These are phyloP conservation scores for Hemicentrotus pulcherrimus DNA, from an alignment of 35 echinoderm and acorn worm genomes.

Conservation along the genomic window DNA sequence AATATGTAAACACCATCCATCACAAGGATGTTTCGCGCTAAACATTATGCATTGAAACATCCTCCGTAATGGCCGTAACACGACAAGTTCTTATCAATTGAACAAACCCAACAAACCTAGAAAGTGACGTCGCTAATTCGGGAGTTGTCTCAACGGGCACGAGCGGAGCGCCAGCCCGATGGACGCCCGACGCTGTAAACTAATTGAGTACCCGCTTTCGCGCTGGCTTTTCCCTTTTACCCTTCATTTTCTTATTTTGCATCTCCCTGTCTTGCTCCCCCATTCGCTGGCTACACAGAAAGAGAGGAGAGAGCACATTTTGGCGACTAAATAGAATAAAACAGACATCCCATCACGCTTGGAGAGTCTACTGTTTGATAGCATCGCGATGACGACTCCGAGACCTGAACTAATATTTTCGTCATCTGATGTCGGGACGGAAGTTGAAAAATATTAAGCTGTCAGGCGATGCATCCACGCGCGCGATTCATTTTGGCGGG, in stretches of 20 bases:
- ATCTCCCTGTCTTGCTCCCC: neutral
- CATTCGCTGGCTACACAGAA: neutral
- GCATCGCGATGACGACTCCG: neutral
- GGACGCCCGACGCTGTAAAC: slow-evolving; percentile 29
- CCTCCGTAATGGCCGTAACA: slow-evolving; percentile 37
- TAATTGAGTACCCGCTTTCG: slow-evolving; percentile 36
- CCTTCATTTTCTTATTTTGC: no score
- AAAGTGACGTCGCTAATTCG: slow-evolving; percentile 30
- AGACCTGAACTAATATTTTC: slow-evolving; percentile 44
- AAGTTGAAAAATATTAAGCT: slow-evolving; percentile 32
- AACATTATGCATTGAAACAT: slow-evolving; percentile 29
- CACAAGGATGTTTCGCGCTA: slow-evolving; percentile 18
- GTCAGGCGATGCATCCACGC: slow-evolving; percentile 31
- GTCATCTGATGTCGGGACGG: slow-evolving; percentile 30
- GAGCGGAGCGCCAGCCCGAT: slow-evolving; percentile 27
- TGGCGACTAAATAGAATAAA: slow-evolving; percentile 30
- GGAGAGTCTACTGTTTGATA: neutral
- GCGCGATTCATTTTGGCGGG: slow-evolving; percentile 22
- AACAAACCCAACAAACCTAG: slow-evolving; percentile 25
- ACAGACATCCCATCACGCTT: slow-evolving; percentile 30
- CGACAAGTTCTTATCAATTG: slow-evolving; percentile 46
- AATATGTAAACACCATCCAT: slow-evolving; percentile 44
- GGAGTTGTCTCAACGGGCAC: slow-evolving; percentile 34
- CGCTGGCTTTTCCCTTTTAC: neutral
- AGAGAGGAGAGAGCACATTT: slow-evolving; percentile 10